Evolutionary conservation across 2,888 invertebrate genomes (phyloP).

Genomic region (Hermodice carunculata): DNA sequence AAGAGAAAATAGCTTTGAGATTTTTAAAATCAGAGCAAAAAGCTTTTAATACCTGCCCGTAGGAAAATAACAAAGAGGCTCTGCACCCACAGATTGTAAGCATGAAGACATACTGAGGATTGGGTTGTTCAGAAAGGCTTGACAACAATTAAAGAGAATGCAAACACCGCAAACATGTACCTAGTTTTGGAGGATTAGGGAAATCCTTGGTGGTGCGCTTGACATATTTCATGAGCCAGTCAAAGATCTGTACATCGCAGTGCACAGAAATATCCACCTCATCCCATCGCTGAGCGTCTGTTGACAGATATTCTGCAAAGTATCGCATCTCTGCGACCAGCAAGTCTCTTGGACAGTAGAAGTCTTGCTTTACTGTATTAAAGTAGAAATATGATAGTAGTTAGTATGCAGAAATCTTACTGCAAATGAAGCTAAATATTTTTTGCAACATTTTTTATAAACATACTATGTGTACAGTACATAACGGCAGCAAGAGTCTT

Average conservation of each 20-base stretch:
- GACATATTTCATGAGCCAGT: slow-evolving; percentile 98
- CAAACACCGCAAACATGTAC: slow-evolving; percentile 44
- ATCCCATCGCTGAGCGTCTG: slow-evolving; percentile 71
- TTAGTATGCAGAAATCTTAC: too few species aligned
- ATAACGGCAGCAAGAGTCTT: too few species aligned
- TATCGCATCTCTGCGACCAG: slow-evolving; percentile 94
- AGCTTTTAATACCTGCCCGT: too few species aligned
- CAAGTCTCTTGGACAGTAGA: slow-evolving; percentile 87
- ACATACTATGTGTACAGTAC: too few species aligned
- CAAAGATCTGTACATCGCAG: slow-evolving; percentile 95
- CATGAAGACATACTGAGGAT: too few species aligned
- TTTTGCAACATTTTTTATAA: background rate
- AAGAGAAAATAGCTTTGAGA: too few species aligned
- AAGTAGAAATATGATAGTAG: background rate
- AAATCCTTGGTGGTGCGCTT: slow-evolving; percentile 72
- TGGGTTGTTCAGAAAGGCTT: too few species aligned
- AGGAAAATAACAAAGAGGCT: too few species aligned
- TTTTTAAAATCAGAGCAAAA: too few species aligned
- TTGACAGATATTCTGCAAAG: slow-evolving; percentile 74
- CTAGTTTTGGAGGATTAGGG: slow-evolving; percentile 53
- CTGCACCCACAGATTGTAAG: too few species aligned
- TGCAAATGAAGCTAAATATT: background rate
- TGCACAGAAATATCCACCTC: slow-evolving; percentile 98
- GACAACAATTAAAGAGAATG: too few species aligned
- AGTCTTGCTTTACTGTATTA: slow-evolving; percentile 84